A percentile compares a stretch with the other conserved stretches of the same genome.
Evolutionary conservation across 1,140 invertebrate genomes (phyloP).

Genomic region (Dreissena rostriformis): DNA sequence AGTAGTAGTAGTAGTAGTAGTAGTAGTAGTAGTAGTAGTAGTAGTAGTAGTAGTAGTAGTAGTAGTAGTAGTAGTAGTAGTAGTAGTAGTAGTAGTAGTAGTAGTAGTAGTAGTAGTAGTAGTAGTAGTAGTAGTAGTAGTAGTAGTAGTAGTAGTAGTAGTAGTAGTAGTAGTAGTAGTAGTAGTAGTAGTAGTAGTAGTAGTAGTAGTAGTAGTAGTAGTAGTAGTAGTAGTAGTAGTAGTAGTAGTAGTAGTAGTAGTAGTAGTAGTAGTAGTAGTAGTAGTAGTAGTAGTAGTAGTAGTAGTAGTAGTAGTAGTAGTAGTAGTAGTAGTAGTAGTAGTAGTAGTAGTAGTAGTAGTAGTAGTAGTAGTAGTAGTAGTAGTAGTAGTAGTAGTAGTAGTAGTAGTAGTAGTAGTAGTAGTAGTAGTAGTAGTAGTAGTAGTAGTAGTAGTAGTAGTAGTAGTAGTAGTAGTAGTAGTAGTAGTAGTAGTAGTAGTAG

Average conservation of each 20-base stretch:
- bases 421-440: conserved; percentile 4
- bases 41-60: conserved; percentile 7
- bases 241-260: conserved; percentile 7
- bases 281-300: conserved; percentile 7
- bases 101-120: conserved; percentile 7
- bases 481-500: not conserved
- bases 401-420: conserved; percentile 1
- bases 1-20: conserved; percentile 7
- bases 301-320: conserved; percentile 8
- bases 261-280: conserved; percentile 5
- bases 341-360: conserved; percentile 7
- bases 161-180: conserved; percentile 7
- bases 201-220: conserved; percentile 1
- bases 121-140: conserved; percentile 4
- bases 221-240: conserved; percentile 4
- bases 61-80: conserved; percentile 4
- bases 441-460: not conserved
- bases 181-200: conserved; percentile 1
- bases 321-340: conserved; percentile 8
- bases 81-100: not conserved
- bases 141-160: conserved; percentile 5
- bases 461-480: not conserved
- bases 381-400: conserved; percentile 5
- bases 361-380: conserved; percentile 4
- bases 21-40: conserved; percentile 8